Evolutionary conservation across 2,888 invertebrate species (phyloP).

Genomic region (Eueremaeus valkanovi): DNA sequence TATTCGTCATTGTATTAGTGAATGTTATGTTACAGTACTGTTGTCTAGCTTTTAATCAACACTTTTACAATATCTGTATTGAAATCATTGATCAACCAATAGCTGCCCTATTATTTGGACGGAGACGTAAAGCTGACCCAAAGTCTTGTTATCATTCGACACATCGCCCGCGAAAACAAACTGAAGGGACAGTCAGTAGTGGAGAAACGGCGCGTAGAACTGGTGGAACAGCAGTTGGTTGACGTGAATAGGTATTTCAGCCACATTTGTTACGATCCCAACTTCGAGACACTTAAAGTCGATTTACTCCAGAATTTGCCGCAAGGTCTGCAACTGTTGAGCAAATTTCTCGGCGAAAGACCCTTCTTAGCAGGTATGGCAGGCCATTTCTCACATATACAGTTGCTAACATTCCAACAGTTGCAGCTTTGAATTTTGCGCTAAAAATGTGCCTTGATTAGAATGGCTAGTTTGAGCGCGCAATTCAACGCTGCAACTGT

Average conservation of each 20-base stretch:
- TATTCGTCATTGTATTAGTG: no score
- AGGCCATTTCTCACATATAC: background rate
- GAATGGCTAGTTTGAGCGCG: no score
- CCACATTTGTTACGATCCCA: constrained; percentile 52
- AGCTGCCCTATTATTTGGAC: constrained; percentile 52
- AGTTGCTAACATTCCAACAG: no score
- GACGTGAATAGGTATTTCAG: constrained; percentile 53
- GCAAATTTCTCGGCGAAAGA: constrained; percentile 52
- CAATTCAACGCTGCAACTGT: no score
- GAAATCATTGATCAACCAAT: no score
- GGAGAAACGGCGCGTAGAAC: constrained; percentile 52
- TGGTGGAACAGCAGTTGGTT: constrained; percentile 52
- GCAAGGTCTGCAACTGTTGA: constrained; percentile 50
- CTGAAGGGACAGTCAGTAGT: constrained; percentile 52
- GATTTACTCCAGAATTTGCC: constrained; percentile 51
- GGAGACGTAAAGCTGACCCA: constrained; percentile 52
- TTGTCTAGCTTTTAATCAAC: no score
- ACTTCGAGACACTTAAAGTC: constrained; percentile 52
- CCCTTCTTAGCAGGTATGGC: constrained; percentile 32
- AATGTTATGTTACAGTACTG: no score
- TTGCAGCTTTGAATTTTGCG: no score
- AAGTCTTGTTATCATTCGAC: constrained; percentile 51
- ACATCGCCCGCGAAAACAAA: constrained; percentile 53
- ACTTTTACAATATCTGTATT: no score
- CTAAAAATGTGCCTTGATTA: no score